Base-by-base conservation (phyloP, 92 coral and sea anemone genomes). In the Porites lobata region DNA sequence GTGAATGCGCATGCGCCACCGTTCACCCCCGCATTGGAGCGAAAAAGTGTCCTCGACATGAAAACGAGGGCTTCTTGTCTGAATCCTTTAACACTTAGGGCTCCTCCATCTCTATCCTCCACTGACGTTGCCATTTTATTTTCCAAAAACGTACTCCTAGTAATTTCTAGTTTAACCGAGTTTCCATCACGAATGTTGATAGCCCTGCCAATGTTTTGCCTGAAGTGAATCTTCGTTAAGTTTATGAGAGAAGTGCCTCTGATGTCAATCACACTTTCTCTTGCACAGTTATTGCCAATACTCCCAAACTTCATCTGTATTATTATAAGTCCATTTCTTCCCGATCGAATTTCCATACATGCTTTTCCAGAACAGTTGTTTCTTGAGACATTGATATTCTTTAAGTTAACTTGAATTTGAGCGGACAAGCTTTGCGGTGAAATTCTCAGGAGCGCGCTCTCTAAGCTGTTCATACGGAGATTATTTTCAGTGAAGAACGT, bases 1-100 rank as follows among this genome's bases (percentile, higher is more conserved):
- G 13, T 9, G 11, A 84, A 18, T 8, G 81, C 74, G 38, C 71
- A 72, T 21, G 87, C 87, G 32, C 87, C 87, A 7, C 87, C 87
- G 22, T 84, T 62, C 4, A 12, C 50, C 20, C 72, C 87, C 14
- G 2, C 15, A 78, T 82, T 82, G 21, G 77, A 72, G 4, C 11
- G 62, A 22, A 84, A 84, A 17, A 63, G 22, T 75, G 87, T 73
- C 62, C 80, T 63, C 63, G 72, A 50, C 71, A 84, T 15, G 54
- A 54, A 73, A 26, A 64, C 72, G 26, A 52, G 20, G 47, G 87
- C 80, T 53, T 50, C 52, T 51, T 53, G 51, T 8, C 10, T 74
- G 15, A 84, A 73, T 73, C 73, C 73, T 51, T 65, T 61, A 72
- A 84, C 87, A 43, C 6, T 50, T 11, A 74, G 21, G 4, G 87